These are phyloP conservation scores for Indri indri DNA, from an alignment of 2,113 vertebrate species.

Conservation along the genomic window DNA sequence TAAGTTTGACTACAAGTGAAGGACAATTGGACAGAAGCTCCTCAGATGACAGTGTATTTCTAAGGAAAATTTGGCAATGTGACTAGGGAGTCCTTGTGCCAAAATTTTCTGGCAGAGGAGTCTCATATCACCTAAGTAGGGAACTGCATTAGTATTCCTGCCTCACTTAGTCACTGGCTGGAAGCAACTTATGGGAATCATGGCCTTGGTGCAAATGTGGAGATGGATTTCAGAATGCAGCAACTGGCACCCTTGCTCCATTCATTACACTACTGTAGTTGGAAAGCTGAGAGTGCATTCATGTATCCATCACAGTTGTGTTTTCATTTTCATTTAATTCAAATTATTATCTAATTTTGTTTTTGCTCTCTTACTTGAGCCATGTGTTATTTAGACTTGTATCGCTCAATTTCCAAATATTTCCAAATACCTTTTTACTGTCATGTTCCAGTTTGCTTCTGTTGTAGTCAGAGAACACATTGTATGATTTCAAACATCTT, in stretches of 20 bases:
- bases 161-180: neutral
- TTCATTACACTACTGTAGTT: neutral
- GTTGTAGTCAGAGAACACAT: neutral
- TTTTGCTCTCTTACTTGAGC: neutral
- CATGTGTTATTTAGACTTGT: neutral
- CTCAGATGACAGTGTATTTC: neutral
- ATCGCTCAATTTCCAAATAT: neutral
- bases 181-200: neutral
- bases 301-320: neutral
- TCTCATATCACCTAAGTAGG: neutral
- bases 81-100: neutral
- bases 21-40: neutral
- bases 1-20: neutral
- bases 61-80: neutral
- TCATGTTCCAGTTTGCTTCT: neutral
- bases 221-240: neutral
- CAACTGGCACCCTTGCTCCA: neutral
- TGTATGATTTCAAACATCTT: conserved; percentile 15
- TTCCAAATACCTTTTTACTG: neutral
- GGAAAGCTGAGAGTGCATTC: neutral
- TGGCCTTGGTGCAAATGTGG: neutral
- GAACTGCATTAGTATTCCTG: neutral
- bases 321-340: conserved; percentile 18
- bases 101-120: neutral
- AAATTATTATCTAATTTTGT: neutral